Evolutionary conservation across 2,888 invertebrate species (phyloP).

Genomic region (Pyrrhosoma nymphula): DNA sequence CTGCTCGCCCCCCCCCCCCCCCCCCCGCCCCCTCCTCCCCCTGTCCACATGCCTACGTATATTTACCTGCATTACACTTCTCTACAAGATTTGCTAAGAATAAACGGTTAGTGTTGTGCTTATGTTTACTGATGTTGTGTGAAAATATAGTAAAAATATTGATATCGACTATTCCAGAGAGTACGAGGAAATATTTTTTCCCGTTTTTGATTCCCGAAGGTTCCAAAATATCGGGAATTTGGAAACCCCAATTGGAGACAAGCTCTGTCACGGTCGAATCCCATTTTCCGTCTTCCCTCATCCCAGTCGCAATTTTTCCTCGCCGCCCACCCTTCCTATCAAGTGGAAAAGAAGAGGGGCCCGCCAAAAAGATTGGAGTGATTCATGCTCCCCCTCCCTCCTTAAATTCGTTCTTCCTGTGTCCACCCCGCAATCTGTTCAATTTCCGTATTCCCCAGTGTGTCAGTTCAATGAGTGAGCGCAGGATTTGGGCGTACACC

Average conservation of each 20-base stretch:
- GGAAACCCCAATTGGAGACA: not conserved
- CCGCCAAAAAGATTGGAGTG: constrained; percentile 15
- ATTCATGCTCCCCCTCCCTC: constrained; percentile 37
- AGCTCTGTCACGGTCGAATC: not conserved
- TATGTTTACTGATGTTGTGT: too few species aligned
- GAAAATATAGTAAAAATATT: too few species aligned
- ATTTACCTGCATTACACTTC: too few species aligned
- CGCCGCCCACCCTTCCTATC: not conserved
- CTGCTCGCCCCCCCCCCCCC: too few species aligned
- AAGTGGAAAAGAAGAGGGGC: not conserved
- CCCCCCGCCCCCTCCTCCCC: too few species aligned
- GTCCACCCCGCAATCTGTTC: not conserved
- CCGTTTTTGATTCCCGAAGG: too few species aligned
- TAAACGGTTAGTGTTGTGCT: too few species aligned
- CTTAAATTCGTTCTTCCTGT: not conserved
- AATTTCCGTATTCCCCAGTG: not conserved
- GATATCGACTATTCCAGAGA: too few species aligned
- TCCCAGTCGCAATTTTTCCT: not conserved
- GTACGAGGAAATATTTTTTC: too few species aligned
- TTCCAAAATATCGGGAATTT: too few species aligned
- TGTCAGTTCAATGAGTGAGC: not conserved
- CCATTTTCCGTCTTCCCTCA: not conserved
- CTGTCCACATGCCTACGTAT: too few species aligned
- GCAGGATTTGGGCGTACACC: not conserved
- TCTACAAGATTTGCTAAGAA: too few species aligned